Percentiles rank a stretch among this genome's conserved stretches.
Conservation (phyloP, 1,140 invertebrate species). For the Brachionus rubens region DNA sequence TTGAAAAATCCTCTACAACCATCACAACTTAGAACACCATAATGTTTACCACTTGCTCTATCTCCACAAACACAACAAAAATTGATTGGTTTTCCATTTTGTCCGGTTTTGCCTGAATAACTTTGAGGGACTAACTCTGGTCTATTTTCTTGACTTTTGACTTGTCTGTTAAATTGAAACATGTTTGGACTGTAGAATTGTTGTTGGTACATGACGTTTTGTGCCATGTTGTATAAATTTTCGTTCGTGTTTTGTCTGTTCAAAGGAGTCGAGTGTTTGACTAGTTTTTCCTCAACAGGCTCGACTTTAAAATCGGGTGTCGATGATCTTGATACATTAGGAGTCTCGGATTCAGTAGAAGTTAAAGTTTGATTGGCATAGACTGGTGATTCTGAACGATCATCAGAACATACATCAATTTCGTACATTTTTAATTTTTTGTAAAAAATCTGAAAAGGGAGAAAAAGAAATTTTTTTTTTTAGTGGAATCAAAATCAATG, state of each 20-base stretch:
- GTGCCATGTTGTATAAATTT: background rate
- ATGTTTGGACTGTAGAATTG: background rate
- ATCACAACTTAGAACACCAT: constrained; percentile 60
- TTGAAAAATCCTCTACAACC: constrained; percentile 86
- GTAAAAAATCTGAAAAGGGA: background rate
- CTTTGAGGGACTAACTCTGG: background rate
- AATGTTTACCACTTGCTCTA: constrained; percentile 60
- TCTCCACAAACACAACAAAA: constrained; percentile 61
- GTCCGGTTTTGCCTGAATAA: background rate
- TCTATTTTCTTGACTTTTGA: constrained; percentile 1
- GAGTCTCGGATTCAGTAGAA: background rate
- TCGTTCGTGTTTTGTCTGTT: background rate
- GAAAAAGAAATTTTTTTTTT: background rate
- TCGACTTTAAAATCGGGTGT: background rate
- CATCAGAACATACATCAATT: background rate
- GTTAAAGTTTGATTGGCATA: background rate
- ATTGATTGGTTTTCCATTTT: constrained; percentile 19
- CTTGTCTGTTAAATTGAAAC: background rate
- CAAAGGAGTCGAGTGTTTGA: constrained; percentile 24
- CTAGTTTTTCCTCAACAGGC: background rate
- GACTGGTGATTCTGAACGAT: background rate
- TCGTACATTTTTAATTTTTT: background rate
- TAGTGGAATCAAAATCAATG: background rate
- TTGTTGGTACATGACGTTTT: background rate
- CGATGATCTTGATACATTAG: constrained; percentile 29